Base-by-base conservation (phyloP, 2,888 invertebrate species). In the Pseudoips prasinana region DNA sequence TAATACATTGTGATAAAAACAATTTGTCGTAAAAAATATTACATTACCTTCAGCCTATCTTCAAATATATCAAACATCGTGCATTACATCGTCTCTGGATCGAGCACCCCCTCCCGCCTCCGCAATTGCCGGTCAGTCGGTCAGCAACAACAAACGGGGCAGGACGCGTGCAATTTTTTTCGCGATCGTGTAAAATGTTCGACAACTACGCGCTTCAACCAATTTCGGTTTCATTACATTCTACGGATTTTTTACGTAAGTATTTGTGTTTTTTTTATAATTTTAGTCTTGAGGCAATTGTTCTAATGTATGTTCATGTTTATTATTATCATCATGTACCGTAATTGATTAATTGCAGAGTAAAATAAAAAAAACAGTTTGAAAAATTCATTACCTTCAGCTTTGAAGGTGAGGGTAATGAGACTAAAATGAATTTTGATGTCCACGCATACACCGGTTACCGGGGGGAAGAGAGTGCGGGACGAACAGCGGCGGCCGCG, bases 1-100 rank as follows among this genome's bases (percentile, higher is more conserved):
- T 22, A 25, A 25, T 18, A 25, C 8, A 32, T 17, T 25, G 24
- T 25, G 24, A 25, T 27, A 27, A 14, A 33, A 33, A 28, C 28
- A 23, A 32, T 25, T 32, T 32, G 32, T 36, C 25, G 29, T 19
- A 27, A 36, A 36, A 36, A 26, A 36, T 30, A 30, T 31, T 29
- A 23, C 33, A 34, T 34, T 36, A 26, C 36, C 36, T 34, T 34
- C 30, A 34, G 34, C 27, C 33, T 33, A 25, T 22, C 33, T 36
- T 36, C 28, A n/a, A n/a, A 30, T 28, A 32, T 28, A 28, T 25
- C 20, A 36, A 36, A 36, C 10, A 36, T 22, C 26, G 23, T 36
- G 28, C 17, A 18, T 24, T 31, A 22, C 31, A 27, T 30, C 30
- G 26, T 30, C 28, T 10, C 22, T 26, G 29, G 29, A 30, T 30